Conservation (phyloP, 2,113 vertebrate genomes). For the Sakesphorus luctuosus region DNA sequence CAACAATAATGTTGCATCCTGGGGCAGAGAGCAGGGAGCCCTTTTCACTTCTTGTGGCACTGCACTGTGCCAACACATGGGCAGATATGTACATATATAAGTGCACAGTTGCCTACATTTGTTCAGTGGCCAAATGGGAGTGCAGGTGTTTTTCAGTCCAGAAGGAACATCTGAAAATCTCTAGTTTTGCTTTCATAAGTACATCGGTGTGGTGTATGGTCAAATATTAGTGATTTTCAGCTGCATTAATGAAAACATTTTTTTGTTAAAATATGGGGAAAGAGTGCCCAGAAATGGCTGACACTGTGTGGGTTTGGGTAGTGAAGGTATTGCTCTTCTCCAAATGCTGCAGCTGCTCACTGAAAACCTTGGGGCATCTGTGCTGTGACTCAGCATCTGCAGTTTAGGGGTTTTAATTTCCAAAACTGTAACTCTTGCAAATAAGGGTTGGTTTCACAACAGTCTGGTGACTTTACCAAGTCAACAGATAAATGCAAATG, state of each 20-base stretch:
- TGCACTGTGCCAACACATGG: rapidly evolving
- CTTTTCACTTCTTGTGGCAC: background rate
- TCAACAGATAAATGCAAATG: background rate
- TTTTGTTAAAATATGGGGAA: background rate
- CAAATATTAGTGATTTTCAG: background rate
- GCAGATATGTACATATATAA: background rate
- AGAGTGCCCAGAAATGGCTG: background rate
- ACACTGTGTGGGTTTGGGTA: background rate
- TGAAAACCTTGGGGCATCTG: conserved; percentile 1
- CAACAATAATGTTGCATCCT: background rate
- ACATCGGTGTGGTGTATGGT: background rate
- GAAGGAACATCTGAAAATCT: background rate
- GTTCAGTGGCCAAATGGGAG: background rate
- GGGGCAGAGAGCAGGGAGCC: background rate
- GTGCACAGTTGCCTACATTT: background rate
- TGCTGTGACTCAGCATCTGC: conserved; percentile 34
- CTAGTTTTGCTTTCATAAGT: background rate
- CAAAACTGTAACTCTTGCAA: background rate
- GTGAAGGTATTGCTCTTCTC: background rate
- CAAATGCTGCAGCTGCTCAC: conserved; percentile 28
- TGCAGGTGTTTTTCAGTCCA: background rate
- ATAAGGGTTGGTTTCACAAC: background rate
- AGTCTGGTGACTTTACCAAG: background rate
- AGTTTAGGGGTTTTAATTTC: background rate
- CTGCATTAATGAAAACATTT: background rate